Conservation (phyloP, 1,140 invertebrate species). For the Pogonus chalceus region DNA sequence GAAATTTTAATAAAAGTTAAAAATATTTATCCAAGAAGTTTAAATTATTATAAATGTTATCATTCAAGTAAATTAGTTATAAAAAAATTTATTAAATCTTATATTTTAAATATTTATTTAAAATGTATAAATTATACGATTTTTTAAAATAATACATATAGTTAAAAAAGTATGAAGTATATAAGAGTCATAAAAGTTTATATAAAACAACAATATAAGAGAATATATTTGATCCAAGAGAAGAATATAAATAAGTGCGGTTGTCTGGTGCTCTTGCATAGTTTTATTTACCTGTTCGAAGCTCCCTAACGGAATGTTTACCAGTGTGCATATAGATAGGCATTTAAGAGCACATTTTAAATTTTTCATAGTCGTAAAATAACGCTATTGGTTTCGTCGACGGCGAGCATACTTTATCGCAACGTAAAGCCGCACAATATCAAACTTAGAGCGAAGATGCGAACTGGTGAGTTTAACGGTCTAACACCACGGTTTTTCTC, state of each 20-base stretch:
- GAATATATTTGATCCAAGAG: background rate
- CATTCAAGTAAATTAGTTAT: no score
- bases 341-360: constrained; percentile 3
- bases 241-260: background rate
- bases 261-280: background rate
- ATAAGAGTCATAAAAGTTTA: no score
- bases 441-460: background rate
- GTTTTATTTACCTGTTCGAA: constrained; percentile 2
- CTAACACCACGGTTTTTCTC: background rate
- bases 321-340: constrained; percentile 3
- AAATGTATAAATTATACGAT: no score
- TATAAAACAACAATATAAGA: background rate
- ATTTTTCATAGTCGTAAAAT: constrained; percentile 1
- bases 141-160: no score
- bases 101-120: no score
- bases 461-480: background rate
- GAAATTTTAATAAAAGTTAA: no score
- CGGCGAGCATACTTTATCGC: background rate
- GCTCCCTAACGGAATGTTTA: background rate
- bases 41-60: no score
- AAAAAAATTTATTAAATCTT: no score
- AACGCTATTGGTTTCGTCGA: background rate
- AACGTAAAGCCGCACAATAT: constrained; percentile 1
- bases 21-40: no score
- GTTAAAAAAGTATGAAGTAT: no score